Evolutionary conservation across 2,113 vertebrate genomes (phyloP).

Genomic region (Mixornis gularis): DNA sequence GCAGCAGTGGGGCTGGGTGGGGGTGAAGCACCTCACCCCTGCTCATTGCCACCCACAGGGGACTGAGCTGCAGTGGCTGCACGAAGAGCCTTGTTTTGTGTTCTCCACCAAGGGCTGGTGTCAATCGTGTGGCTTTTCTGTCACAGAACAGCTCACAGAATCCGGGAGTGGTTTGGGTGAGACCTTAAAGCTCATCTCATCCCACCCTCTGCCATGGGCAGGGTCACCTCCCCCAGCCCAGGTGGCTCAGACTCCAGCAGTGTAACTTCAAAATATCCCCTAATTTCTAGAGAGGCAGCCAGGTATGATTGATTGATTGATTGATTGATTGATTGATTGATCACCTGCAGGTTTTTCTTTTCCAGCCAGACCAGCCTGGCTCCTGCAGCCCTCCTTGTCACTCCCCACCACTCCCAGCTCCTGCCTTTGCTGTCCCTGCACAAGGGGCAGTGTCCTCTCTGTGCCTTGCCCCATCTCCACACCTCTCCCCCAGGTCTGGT

Average conservation of each 20-base stretch:
- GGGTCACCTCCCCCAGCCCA: not conserved
- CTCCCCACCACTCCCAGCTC: not conserved
- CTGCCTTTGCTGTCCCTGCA: not conserved
- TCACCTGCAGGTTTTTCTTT: not conserved
- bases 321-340: not conserved
- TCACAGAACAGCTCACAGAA: not conserved
- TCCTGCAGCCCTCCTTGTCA: not conserved
- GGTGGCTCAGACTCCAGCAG: rapidly evolving
- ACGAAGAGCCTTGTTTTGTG: rapidly evolving
- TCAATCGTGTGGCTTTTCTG: rapidly evolving
- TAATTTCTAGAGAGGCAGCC: not conserved
- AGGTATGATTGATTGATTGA: not conserved
- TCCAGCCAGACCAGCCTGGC: not conserved
- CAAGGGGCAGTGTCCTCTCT: rapidly evolving
- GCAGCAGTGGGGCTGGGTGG: not conserved
- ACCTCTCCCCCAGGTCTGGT: not conserved
- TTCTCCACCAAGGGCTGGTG: not conserved
- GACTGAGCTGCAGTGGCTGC: not conserved
- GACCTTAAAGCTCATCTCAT: not conserved
- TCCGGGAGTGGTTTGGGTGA: no score
- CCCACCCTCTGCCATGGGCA: not conserved
- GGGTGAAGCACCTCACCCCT: not conserved
- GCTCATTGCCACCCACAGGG: rapidly evolving
- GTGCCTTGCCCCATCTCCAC: not conserved
- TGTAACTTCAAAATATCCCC: not conserved